A percentile compares a stretch with the other conserved stretches of the same genome.
Evolutionary conservation across 2,888 invertebrate species (phyloP).

Genomic region (Drosophila antonietae): DNA sequence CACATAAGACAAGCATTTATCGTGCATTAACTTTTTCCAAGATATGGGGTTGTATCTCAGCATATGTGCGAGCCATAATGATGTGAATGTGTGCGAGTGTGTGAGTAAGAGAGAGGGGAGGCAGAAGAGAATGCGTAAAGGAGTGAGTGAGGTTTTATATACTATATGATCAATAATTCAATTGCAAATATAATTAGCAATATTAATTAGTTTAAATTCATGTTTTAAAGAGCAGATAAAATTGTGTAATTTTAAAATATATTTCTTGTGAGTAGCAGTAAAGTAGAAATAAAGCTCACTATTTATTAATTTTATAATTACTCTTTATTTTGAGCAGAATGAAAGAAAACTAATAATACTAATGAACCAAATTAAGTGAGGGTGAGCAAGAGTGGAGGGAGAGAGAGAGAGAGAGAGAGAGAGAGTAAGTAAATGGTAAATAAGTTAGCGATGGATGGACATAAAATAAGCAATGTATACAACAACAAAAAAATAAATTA

Average conservation of each 20-base stretch:
- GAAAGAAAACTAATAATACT: no score
- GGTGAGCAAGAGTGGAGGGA: no score
- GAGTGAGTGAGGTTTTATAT: neutral
- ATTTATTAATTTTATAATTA: no score
- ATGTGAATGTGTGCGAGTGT: no score
- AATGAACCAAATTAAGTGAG: neutral
- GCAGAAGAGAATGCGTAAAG: neutral
- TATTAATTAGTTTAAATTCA: neutral
- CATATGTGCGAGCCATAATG: slow-evolving; percentile 39
- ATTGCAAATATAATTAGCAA: no score
- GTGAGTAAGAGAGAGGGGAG: no score
- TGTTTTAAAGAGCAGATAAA: neutral
- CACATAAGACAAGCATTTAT: slow-evolving; percentile 34
- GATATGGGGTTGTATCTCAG: slow-evolving; percentile 20
- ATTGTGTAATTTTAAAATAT: neutral
- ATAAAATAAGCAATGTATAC: no score
- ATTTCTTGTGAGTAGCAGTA: no score
- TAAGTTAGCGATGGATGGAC: no score
- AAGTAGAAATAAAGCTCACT: no score
- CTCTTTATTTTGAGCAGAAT: no score
- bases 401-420: neutral
- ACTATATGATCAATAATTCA: neutral
- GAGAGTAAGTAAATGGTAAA: no score
- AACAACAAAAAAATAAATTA: neutral
- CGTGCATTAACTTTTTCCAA: slow-evolving; percentile 39